phyloP scores from a whole-genome alignment of 92 coral and sea anemone species.

The Micromussa lordhowensis region DNA sequence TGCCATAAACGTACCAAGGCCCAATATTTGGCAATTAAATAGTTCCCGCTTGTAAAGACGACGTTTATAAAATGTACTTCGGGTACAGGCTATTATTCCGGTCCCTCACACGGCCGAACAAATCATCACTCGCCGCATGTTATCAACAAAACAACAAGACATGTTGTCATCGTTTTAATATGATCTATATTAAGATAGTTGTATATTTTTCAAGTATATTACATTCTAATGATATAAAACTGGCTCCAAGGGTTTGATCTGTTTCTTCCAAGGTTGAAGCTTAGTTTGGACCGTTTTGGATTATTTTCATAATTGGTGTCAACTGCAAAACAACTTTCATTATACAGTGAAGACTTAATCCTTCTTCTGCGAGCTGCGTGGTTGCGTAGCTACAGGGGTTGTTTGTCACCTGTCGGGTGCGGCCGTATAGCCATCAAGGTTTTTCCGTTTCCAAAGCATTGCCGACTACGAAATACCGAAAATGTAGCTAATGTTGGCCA shows the following conservation, averaged over 20 bases:
- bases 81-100: not conserved
- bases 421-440: too few species aligned
- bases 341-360: not conserved
- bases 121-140: not conserved
- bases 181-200: not conserved
- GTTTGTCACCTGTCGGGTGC: too few species aligned
- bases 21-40: too few species aligned
- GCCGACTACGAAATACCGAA: too few species aligned
- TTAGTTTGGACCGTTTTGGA: not conserved
- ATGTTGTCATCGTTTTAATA: not conserved
- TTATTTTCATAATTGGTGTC: not conserved
- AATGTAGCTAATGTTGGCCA: too few species aligned
- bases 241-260: not conserved
- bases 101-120: not conserved
- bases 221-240: not conserved
- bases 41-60: not conserved
- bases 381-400: too few species aligned
- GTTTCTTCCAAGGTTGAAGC: not conserved
- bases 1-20: too few species aligned
- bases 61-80: not conserved
- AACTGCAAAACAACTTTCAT: not conserved
- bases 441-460: too few species aligned
- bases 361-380: too few species aligned
- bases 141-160: not conserved
- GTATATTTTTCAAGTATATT: not conserved